phyloP scores from a whole-genome alignment of 2,888 invertebrate species.

The Cephus runcator region DNA sequence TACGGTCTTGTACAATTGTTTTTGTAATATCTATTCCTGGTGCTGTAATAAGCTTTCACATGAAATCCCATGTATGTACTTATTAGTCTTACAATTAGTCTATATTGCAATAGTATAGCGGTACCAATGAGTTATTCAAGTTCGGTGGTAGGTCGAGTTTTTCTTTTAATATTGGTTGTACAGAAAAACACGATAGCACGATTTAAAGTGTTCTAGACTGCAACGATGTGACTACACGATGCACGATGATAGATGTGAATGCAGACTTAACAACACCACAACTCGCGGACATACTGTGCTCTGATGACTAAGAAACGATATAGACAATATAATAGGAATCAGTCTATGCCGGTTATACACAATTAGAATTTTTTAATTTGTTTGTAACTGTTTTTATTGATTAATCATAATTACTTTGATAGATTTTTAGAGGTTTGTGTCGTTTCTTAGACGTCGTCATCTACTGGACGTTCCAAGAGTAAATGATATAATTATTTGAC shows the following conservation, averaged over 20 bases:
- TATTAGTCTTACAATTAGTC: background rate
- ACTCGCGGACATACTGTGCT: conserved; percentile 33
- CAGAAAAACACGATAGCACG: conserved; percentile 35
- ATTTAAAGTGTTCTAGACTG: conserved; percentile 22
- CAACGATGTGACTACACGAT: conserved; percentile 27
- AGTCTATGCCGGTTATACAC: background rate
- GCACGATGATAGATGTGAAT: conserved; percentile 50
- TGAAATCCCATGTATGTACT: background rate
- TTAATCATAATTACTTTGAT: background rate
- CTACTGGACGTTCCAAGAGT: background rate
- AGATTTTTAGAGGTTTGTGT: background rate
- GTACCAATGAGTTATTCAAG: background rate
- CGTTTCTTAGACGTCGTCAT: background rate
- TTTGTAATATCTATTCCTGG: background rate
- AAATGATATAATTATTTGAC: background rate
- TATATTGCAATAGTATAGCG: background rate
- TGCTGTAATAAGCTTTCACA: background rate
- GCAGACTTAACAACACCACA: conserved; percentile 35
- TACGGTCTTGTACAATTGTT: background rate
- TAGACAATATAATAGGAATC: background rate
- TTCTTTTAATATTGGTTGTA: conserved; percentile 22
- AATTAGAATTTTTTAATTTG: background rate
- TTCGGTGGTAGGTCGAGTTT: conserved; percentile 40
- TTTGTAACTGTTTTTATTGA: background rate
- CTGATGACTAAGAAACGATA: background rate